Evolutionary conservation across 2,113 vertebrate species (phyloP).

Genomic region (Todiramphus saurophagus): DNA sequence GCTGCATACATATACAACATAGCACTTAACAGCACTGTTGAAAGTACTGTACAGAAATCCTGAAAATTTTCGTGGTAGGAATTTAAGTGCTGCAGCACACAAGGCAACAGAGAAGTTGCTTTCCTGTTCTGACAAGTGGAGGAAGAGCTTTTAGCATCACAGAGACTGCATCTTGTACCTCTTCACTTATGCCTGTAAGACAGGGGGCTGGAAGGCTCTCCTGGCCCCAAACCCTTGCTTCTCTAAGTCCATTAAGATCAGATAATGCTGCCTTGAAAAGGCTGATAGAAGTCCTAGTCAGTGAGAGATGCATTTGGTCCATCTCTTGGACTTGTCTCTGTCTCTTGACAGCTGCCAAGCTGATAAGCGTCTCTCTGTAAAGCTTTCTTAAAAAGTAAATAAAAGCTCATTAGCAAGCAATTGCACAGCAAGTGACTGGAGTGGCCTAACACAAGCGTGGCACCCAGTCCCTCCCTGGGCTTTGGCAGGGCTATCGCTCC

Average conservation of each 20-base stretch:
- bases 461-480: background rate
- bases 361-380: background rate
- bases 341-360: background rate
- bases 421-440: background rate
- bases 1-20: background rate
- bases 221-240: background rate
- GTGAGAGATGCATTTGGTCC: background rate
- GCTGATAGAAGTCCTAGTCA: background rate
- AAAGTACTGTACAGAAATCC: background rate
- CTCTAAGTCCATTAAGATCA: background rate
- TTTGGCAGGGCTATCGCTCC: accelerated
- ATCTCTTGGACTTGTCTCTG: background rate
- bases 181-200: background rate
- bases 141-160: background rate
- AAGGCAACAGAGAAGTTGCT: background rate
- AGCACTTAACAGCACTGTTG: background rate
- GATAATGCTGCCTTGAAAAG: background rate
- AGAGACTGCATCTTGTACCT: background rate
- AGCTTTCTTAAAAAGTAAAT: background rate
- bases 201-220: background rate
- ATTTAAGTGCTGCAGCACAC: background rate
- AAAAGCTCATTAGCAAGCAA: background rate
- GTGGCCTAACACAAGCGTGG: accelerated
- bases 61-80: background rate
- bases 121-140: background rate